These are phyloP conservation scores for Rhodeus uyekii DNA, from an alignment of 2,797 vertebrate genomes.

Conservation along the genomic window DNA sequence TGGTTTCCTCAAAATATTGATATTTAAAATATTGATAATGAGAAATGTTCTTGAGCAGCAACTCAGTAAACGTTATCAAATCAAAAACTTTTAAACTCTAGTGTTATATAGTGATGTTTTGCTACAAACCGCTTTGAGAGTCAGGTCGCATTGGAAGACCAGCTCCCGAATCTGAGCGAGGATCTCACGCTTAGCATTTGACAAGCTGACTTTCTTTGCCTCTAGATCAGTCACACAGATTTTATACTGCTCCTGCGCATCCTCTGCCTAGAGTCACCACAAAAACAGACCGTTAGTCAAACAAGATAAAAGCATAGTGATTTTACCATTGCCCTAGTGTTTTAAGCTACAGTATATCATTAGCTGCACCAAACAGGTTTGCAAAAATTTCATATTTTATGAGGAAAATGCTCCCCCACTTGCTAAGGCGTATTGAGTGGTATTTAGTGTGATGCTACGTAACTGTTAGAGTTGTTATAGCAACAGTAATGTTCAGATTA, in stretches of 20 bases:
- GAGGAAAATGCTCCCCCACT: not conserved
- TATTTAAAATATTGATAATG: not conserved
- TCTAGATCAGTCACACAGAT: constrained; percentile 78
- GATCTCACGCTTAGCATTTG: constrained; percentile 81
- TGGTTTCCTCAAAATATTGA: not conserved
- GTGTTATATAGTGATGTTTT: not conserved
- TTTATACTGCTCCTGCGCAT: constrained; percentile 84
- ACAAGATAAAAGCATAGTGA: not conserved
- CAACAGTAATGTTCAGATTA: not conserved
- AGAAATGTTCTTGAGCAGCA: not conserved
- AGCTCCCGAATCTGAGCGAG: constrained; percentile 82
- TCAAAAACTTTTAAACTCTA: not conserved
- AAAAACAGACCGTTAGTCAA: constrained; percentile 13
- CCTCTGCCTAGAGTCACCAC: constrained; percentile 75
- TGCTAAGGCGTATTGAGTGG: not conserved
- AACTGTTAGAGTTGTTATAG: not conserved
- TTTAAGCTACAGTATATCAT: not conserved
- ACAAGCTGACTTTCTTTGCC: constrained; percentile 75
- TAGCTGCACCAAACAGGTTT: not conserved
- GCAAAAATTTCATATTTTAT: not conserved
- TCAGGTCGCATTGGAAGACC: constrained; percentile 87
- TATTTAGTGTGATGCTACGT: not conserved
- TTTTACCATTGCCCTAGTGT: not conserved
- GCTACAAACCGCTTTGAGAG: constrained; percentile 85
- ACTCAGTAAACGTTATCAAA: too few species aligned